Evolutionary conservation across 2,888 invertebrate genomes (phyloP), one percentile per base, ranked within the genome.

Genomic region (Trypoxylon attenuatum): DNA sequence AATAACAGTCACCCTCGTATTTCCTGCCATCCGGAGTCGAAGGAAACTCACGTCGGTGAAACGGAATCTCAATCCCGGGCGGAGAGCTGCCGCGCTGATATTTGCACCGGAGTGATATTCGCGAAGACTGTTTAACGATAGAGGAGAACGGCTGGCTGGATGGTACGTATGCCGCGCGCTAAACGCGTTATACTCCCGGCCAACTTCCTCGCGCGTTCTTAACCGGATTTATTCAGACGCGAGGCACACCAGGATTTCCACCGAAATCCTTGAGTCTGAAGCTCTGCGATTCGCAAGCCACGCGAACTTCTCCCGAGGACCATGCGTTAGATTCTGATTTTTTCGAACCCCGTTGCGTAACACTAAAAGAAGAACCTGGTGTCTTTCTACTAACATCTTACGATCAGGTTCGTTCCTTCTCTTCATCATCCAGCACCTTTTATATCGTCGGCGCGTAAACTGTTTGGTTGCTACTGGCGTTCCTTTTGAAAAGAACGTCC

Each of bases 1-100:
- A 73, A 76, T 73, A 76, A 76, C 71, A 76, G 69, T 64, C 64
- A 55, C 62, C 61, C 69, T 73, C 68, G 71, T 76, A 73, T 75
- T 76, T 71, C 67, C 71, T 71, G 50, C 64, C 54, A 60, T 75
- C 25, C 68, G 42, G 41, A 64, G 57, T 27, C 47, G 61, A 69
- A 71, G 73, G 70, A 61, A 71, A 64, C 59, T 60, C 68, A 50
- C 58, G 63, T 67, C 51, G 54, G 47, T 62, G 70, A 68, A 71
- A 66, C 70, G 70, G 59, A 69, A 75, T 71, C 75, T 71, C 66
- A 66, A 76, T 71, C 66, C 58, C 16, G 38, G 13, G 43, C 46
- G 5, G 50, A 46, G 60, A 51, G 50, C 8, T 18, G 52, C 33
- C 18, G 25, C 39, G 19, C 19, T 58, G 67, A 71, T 71, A 68